Conservation (phyloP, 2,797 vertebrate genomes). For the Micropoecilia bifurca region DNA sequence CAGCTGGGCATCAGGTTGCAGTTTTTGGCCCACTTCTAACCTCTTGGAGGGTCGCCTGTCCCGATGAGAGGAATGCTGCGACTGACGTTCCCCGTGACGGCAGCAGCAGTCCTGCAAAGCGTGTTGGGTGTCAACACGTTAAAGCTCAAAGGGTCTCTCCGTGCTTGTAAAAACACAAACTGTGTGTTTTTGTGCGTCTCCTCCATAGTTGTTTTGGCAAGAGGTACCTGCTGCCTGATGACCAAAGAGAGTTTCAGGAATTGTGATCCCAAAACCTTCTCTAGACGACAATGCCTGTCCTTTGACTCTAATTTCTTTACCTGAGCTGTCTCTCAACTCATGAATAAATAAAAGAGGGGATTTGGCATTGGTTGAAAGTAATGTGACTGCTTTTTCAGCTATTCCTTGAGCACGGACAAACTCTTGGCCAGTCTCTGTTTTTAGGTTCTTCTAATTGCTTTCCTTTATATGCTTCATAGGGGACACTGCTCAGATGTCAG, state of each 20-base stretch:
- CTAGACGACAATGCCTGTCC: slow-evolving; percentile 46
- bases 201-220: slow-evolving; percentile 82
- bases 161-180: slow-evolving; percentile 61
- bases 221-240: slow-evolving; percentile 74
- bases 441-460: slow-evolving; percentile 32
- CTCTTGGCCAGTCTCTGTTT: slow-evolving; percentile 38
- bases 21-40: slow-evolving; percentile 75
- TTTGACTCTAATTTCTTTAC: slow-evolving; percentile 29
- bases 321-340: slow-evolving; percentile 36
- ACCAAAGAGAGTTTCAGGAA: slow-evolving; percentile 57
- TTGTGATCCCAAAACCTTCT: slow-evolving; percentile 46
- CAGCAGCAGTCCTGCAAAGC: slow-evolving; percentile 74
- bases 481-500: slow-evolving; percentile 82
- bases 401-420: slow-evolving; percentile 23
- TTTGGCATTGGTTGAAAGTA: slow-evolving; percentile 31
- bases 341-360: slow-evolving; percentile 48
- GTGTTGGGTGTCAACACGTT: slow-evolving; percentile 64
- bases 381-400: slow-evolving; percentile 21
- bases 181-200: slow-evolving; percentile 62
- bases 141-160: slow-evolving; percentile 39
- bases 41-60: slow-evolving; percentile 79
- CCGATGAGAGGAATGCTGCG: slow-evolving; percentile 75
- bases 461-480: slow-evolving; percentile 67
- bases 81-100: slow-evolving; percentile 78
- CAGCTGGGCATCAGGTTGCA: slow-evolving; percentile 75